phyloP scores from a whole-genome alignment of 2,888 invertebrate species.

The Cephalotes varians region DNA sequence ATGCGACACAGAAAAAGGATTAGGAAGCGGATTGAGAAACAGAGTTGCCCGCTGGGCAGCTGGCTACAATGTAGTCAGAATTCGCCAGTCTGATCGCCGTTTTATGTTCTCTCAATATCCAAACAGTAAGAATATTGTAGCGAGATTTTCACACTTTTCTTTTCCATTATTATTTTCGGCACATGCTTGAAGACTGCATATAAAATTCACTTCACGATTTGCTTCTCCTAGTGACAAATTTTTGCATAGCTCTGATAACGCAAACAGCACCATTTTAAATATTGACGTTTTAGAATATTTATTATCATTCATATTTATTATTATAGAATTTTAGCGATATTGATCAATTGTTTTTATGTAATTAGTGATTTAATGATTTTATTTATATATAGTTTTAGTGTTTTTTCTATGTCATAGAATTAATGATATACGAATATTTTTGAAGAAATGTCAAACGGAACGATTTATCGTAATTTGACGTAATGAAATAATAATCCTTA shows the following conservation, averaged over 20 bases:
- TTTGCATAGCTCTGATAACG: constrained; percentile 33
- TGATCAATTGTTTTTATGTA: not conserved
- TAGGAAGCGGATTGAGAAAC: constrained; percentile 81
- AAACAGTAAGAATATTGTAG: constrained; percentile 82
- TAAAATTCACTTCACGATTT: constrained; percentile 71
- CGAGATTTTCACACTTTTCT: constrained; percentile 66
- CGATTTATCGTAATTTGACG: not conserved
- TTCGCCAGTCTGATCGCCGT: constrained; percentile 85
- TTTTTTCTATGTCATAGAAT: not conserved
- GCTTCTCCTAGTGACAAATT: constrained; percentile 62
- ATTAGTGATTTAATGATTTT: constrained; percentile 20
- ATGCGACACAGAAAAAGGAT: constrained; percentile 77
- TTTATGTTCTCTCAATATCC: constrained; percentile 85
- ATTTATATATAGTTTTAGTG: constrained; percentile 13
- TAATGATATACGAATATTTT: not conserved
- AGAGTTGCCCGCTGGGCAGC: constrained; percentile 84
- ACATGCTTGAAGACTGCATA: constrained; percentile 73
- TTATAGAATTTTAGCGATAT: constrained; percentile 5
- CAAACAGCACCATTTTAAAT: constrained; percentile 5
- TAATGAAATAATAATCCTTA: constrained; percentile 5
- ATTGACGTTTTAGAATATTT: not conserved
- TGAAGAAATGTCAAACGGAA: not conserved
- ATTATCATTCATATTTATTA: not conserved
- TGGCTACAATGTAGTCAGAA: constrained; percentile 85
- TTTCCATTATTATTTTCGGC: constrained; percentile 59